Conservation (phyloP, 2,797 vertebrate genomes). For the Thamnophis elegans region DNA sequence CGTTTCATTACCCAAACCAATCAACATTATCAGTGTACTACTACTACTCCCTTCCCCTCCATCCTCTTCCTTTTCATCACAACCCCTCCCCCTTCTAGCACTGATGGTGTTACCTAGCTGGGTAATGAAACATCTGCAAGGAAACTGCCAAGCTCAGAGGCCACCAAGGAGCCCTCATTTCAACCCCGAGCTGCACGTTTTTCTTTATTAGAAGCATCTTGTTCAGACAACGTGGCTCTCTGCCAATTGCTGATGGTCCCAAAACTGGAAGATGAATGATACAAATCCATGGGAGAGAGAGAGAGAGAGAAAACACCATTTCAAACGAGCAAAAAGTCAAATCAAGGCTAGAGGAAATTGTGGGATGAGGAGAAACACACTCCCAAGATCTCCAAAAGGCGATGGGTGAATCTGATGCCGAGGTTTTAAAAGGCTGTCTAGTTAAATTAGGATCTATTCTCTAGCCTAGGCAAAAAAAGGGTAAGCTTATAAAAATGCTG, state of each 20-base stretch:
- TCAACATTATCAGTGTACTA: too few species aligned
- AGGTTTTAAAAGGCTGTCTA: conserved; percentile 45
- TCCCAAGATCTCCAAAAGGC: not conserved
- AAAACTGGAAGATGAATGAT: not conserved
- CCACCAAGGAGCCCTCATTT: too few species aligned
- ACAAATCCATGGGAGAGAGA: too few species aligned
- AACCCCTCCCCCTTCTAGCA: not conserved
- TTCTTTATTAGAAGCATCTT: too few species aligned
- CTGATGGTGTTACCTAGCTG: too few species aligned
- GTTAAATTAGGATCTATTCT: conserved; percentile 48
- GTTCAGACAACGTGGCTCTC: not conserved
- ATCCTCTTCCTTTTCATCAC: not conserved
- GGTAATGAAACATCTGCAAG: too few species aligned
- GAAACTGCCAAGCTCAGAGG: too few species aligned
- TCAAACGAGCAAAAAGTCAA: conserved; percentile 14
- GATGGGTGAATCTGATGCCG: conserved; percentile 26
- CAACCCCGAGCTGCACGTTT: too few species aligned
- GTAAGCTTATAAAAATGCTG: conserved; percentile 49
- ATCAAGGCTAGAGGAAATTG: not conserved
- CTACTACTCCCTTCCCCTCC: too few species aligned
- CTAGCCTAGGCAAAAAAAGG: not conserved
- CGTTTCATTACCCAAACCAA: too few species aligned
- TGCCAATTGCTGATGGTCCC: not conserved
- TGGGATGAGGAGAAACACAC: not conserved
- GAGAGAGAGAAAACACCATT: not conserved